These are phyloP conservation scores for Tyto alba DNA, from an alignment of 2,113 vertebrate species.

Conservation along the genomic window DNA sequence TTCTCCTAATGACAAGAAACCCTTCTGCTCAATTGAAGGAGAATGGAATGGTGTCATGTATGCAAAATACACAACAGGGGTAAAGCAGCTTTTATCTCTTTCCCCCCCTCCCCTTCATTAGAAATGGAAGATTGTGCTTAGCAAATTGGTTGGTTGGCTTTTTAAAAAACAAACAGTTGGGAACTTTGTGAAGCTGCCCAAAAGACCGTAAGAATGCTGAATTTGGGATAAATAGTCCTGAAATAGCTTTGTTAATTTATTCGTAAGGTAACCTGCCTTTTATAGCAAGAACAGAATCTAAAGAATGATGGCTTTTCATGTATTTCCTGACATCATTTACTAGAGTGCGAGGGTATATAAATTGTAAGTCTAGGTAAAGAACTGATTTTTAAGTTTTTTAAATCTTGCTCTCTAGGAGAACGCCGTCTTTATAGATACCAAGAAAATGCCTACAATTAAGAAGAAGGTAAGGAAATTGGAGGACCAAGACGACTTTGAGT, in stretches of 20 bases:
- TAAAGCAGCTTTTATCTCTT: constrained; percentile 59
- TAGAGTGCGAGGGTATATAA: not conserved
- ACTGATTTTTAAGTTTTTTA: not conserved
- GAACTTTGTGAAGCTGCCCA: not conserved
- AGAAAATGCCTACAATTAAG: constrained; percentile 91
- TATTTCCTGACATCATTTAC: not conserved
- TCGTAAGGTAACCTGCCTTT: not conserved
- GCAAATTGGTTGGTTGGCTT: no score
- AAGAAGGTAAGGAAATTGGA: constrained; percentile 97
- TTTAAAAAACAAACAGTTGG: not conserved
- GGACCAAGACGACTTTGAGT: constrained; percentile 94
- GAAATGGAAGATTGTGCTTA: not conserved
- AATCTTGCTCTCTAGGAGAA: constrained; percentile 80
- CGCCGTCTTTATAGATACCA: constrained; percentile 94
- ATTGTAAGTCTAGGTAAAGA: not conserved
- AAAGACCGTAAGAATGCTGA: not conserved
- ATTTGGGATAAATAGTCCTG: not conserved
- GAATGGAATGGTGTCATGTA: constrained; percentile 99
- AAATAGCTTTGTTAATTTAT: not conserved
- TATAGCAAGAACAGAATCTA: not conserved
- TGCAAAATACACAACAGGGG: constrained; percentile 90
- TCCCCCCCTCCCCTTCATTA: not conserved
- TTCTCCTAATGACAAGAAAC: constrained; percentile 95
- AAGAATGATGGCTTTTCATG: not conserved
- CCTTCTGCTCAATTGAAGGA: constrained; percentile 94